phyloP scores from a whole-genome alignment of 2,888 invertebrate species.

The Frankliniella intonsa region DNA sequence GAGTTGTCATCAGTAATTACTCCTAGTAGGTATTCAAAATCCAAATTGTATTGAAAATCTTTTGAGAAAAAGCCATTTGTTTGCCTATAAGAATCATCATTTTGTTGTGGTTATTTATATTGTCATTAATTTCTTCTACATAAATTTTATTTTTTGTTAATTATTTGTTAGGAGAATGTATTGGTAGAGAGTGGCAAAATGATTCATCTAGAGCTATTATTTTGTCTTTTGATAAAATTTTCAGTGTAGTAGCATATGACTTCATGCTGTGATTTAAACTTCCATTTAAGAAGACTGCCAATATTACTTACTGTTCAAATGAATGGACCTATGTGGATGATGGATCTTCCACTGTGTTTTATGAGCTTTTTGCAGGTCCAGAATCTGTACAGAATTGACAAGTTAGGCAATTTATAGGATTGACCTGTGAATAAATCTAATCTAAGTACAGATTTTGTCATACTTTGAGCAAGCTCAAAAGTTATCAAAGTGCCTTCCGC shows the following conservation, averaged over 20 bases:
- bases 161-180: background rate
- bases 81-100: background rate
- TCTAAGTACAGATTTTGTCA: background rate
- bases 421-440: background rate
- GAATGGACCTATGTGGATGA: background rate
- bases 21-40: background rate
- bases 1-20: constrained; percentile 6
- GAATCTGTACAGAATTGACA: background rate
- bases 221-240: background rate
- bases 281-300: constrained; percentile 20
- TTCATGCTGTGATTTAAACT: constrained; percentile 3
- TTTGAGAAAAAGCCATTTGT: background rate
- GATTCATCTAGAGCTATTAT: background rate
- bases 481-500: background rate
- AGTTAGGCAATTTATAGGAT: background rate
- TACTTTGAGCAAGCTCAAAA: background rate
- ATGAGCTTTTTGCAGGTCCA: background rate
- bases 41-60: background rate
- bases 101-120: background rate
- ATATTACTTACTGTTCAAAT: background rate
- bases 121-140: background rate
- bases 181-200: background rate
- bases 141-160: background rate
- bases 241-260: background rate
- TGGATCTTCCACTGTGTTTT: background rate